Evolutionary conservation across 2,797 vertebrate species (phyloP), one percentile per base, ranked within the genome.

Genomic region (Dicrostonyx torquatus): DNA sequence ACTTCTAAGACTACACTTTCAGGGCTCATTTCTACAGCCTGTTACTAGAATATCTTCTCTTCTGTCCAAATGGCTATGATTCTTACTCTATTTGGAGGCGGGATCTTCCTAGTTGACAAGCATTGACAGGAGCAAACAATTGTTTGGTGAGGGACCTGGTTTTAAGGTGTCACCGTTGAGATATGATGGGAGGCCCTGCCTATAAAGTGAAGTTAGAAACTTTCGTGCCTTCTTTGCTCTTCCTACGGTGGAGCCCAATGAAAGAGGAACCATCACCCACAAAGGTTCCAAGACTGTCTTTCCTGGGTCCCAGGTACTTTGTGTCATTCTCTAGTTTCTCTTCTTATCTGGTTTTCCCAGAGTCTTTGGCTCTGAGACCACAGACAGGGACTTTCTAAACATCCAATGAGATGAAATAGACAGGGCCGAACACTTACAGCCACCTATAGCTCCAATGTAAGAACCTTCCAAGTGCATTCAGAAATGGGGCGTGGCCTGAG

Each of bases 191-290:
- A 79, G 31, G 24, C 17, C 24, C 29, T 53, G 85, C 80, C 72
- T 62, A 9, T 66, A 78, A 66, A 72, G 58, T 76, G 9, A 66
- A 88, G 55, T 55, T 20, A 4, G 79, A 88, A 95, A 17, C 58
- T 15, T 6, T 1, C 62, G 62, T 10, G 6, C 0, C 1, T 5
- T 66, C 75, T 91, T 84, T 87, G 79, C 66, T 48, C 0, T 17
- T 82, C 75, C 40, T 17, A 24, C 0, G 1, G 37, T 2, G 7
- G 58, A 66, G 53, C 0, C 0, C n/a, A 20, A 37, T 73, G 34
- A 48, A 77, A 60, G 37, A 80, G 80, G 43, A 86, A 29, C 7
- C 6, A 12, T 68, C 34, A 40, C 12, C 76, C 45, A 73, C 26
- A 76, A 79, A 58, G 0, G 50, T 7, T 75, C 37, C 15, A 15